Percentiles rank a stretch among this genome's conserved stretches.
phyloP scores from a whole-genome alignment of 2,113 vertebrate species.

The Numida meleagris region DNA sequence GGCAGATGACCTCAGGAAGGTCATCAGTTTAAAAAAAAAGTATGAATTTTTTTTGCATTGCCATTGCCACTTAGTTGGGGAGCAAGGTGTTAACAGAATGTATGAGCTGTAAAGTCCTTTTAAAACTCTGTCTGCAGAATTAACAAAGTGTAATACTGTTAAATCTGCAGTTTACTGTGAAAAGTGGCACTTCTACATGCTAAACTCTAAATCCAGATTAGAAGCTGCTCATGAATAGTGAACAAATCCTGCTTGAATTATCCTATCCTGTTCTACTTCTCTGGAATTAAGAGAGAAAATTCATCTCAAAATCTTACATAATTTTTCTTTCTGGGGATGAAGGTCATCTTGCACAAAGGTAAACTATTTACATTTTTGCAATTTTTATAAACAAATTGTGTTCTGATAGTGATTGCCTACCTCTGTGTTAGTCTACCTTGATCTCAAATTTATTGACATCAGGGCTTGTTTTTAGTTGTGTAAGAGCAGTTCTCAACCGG shows the following conservation, averaged over 20 bases:
- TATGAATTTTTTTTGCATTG: background rate
- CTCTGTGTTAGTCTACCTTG: background rate
- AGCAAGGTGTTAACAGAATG: background rate
- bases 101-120: background rate
- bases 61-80: background rate
- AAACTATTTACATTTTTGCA: background rate
- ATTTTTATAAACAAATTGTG: background rate
- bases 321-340: background rate
- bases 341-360: background rate
- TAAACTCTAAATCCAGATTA: constrained; percentile 66
- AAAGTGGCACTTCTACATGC: constrained; percentile 14
- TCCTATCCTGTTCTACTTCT: background rate
- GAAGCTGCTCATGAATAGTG: constrained; percentile 13
- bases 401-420: background rate
- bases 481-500: background rate
- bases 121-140: constrained; percentile 35
- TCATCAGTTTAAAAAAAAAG: background rate
- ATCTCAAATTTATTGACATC: background rate
- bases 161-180: constrained; percentile 49
- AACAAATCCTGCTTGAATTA: constrained; percentile 14
- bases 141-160: constrained; percentile 45
- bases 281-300: background rate
- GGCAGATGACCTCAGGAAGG: background rate
- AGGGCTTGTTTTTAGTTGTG: background rate
- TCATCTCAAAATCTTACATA: background rate